phyloP scores from a whole-genome alignment of 2,113 vertebrate genomes.

The Channa argus region DNA sequence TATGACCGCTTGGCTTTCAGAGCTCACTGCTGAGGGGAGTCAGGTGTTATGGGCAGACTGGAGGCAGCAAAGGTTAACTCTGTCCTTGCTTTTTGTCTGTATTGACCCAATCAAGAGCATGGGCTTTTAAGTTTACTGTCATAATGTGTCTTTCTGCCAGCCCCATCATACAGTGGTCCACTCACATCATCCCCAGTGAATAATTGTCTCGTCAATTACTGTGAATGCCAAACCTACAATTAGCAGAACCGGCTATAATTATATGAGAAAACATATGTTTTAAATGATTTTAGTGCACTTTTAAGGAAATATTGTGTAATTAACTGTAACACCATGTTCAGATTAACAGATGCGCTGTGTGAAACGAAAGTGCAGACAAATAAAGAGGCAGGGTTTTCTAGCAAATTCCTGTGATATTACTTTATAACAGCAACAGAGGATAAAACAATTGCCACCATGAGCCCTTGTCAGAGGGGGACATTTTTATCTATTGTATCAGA shows the following conservation, averaged over 20 bases:
- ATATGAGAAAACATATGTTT: neutral
- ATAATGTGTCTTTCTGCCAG: constrained; percentile 23
- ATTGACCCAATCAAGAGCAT: constrained; percentile 6
- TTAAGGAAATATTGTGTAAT: neutral
- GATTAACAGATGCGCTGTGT: neutral
- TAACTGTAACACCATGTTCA: neutral
- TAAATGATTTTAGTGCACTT: constrained; percentile 10
- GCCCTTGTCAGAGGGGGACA: neutral
- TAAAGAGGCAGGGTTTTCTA: neutral
- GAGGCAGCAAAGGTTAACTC: constrained; percentile 3
- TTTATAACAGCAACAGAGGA: too few relatives aligned
- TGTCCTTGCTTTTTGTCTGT: constrained; percentile 7
- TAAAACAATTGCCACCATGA: neutral
- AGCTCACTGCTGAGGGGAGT: constrained; percentile 13
- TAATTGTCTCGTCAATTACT: constrained; percentile 12
- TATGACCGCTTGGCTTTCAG: constrained; percentile 21
- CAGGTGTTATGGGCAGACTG: constrained; percentile 13
- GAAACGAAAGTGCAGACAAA: neutral
- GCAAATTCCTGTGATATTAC: neutral
- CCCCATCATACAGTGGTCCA: constrained; percentile 26
- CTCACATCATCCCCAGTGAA: constrained; percentile 25
- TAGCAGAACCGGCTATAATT: neutral
- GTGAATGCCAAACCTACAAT: constrained; percentile 17
- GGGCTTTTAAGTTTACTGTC: constrained; percentile 15
- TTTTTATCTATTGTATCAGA: neutral